These are phyloP conservation scores for Struthidea cinerea DNA, from an alignment of 2,113 vertebrate genomes.

Conservation along the genomic window DNA sequence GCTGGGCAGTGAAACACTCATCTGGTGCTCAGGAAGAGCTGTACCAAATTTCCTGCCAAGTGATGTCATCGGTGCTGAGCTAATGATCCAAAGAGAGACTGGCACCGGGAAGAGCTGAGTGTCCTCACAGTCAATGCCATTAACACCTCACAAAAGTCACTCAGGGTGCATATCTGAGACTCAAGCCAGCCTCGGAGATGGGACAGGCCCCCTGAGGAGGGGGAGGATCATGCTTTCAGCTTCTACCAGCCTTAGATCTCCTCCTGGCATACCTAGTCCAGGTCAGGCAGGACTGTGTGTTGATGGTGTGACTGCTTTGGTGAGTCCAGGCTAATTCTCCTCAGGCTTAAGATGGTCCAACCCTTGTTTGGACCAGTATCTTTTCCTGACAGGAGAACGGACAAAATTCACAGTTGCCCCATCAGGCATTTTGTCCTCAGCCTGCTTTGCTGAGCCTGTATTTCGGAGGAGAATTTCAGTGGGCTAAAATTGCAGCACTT, in stretches of 20 bases:
- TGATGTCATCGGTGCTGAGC: slow-evolving; percentile 6
- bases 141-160: background rate
- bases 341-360: background rate
- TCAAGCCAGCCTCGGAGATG: background rate
- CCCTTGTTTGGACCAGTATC: background rate
- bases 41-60: background rate
- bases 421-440: background rate
- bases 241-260: background rate
- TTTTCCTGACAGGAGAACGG: background rate
- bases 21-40: background rate
- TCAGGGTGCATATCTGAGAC: background rate
- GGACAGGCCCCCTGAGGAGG: background rate
- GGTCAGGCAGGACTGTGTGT: background rate
- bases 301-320: background rate
- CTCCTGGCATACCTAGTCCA: background rate
- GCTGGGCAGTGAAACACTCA: background rate
- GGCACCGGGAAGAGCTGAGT: background rate
- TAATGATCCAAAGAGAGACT: slow-evolving; percentile 6
- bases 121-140: background rate
- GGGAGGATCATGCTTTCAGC: background rate
- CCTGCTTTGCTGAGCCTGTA: rapidly evolving
- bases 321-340: background rate
- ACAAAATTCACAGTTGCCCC: background rate
- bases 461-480: background rate
- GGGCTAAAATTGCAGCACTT: background rate